phyloP scores from a whole-genome alignment of 92 coral and sea anemone genomes.

The Porites cylindrica region DNA sequence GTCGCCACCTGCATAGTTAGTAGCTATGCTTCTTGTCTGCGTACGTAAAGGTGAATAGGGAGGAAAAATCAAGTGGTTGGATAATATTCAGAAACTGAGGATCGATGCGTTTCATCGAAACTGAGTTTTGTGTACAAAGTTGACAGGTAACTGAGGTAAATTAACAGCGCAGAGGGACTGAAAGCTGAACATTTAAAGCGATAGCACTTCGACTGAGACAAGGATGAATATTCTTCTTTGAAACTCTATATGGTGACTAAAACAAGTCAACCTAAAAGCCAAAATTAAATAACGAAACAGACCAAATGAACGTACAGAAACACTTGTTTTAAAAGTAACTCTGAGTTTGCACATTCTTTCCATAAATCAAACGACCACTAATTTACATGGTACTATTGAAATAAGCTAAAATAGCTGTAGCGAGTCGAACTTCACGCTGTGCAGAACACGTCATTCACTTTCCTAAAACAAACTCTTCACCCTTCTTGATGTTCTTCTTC shows the following conservation, averaged over 20 bases:
- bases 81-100: too few relatives aligned
- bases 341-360: neutral
- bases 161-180: too few relatives aligned
- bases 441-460: slow-evolving; percentile 13
- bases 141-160: too few relatives aligned
- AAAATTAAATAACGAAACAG: neutral
- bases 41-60: too few relatives aligned
- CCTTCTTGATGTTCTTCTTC: slow-evolving; percentile 90
- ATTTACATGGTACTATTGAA: neutral
- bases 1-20: too few relatives aligned
- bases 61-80: too few relatives aligned
- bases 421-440: neutral
- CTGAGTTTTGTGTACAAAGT: too few relatives aligned
- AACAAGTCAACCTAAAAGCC: neutral
- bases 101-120: too few relatives aligned
- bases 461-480: slow-evolving; percentile 81
- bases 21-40: too few relatives aligned
- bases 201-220: slow-evolving; percentile 11
- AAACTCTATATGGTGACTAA: neutral
- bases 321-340: neutral
- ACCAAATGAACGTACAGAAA: neutral
- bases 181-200: too few relatives aligned
- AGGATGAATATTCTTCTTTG: neutral
- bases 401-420: neutral
- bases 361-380: neutral